Evolutionary conservation across 2,888 invertebrate species (phyloP), one percentile per base, ranked within the genome.

Genomic region (Napeogenes inachia): DNA sequence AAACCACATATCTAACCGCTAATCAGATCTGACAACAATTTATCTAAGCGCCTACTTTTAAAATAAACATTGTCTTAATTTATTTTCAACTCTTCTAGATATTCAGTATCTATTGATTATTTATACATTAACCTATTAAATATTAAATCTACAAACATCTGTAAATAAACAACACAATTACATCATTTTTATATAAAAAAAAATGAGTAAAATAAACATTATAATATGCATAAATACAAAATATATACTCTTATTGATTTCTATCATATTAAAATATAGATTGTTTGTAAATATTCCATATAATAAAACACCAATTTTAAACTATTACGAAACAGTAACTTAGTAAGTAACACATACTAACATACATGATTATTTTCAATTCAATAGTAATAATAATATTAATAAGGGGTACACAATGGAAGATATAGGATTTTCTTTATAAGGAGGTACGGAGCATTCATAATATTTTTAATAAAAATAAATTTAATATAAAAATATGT

Each of bases 1-100:
- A 85, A 83, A 84, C 81, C 78, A 83, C 87, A 78, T 79, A 68
- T 80, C 83, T 86, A 86, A 74, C 71, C 75, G 70, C 83, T 77
- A 82, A 79, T 70, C 75, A 75, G 71, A 78, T 56, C 67, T 75
- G 69, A 73, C 56, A 69, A 72, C 73, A 67, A 73, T 68, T 71
- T 69, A 71, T 64, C 62, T 68, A 68, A 55, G 60, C 62, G 65
- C 62, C 59, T 60, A 62, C 53, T 62, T 57, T 55, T 50, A 35
- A 63, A 50, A 59, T 58, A 47, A 45, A 59, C 38, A 59, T 62
- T 50, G 42, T 56, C 59, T 64, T 60, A 35, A 60, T 58, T 47
- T 33, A 30, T 57, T 55, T 60, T 62, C 57, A 60, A 59, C 45
- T 50, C 57, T 46, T 61, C 47, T 57, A 57, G 35, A 38, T 58